Conservation (phyloP, 1,140 invertebrate genomes). For the Apis cerana region DNA sequence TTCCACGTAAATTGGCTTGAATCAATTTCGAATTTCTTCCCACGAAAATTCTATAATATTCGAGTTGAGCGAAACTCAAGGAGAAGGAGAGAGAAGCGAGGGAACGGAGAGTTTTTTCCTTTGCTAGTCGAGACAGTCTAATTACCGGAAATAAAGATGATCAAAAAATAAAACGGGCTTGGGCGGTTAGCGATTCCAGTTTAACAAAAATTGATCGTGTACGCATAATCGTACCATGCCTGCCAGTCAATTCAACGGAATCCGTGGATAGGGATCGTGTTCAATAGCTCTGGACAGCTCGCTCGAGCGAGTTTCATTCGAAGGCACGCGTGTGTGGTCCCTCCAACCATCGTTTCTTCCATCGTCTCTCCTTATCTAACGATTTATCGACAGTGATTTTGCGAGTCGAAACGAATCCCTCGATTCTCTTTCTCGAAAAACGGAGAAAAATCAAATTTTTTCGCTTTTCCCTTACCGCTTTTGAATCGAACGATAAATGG, state of each 20-base stretch:
- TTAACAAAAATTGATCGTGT: slow-evolving; percentile 41
- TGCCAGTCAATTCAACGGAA: slow-evolving; percentile 45
- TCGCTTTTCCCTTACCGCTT: too few relatives aligned
- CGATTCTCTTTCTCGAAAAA: too few relatives aligned
- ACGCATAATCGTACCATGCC: background rate
- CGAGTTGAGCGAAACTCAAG: slow-evolving; percentile 8
- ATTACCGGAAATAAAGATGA: slow-evolving; percentile 12
- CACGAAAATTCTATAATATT: slow-evolving; percentile 12
- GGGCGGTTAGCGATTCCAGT: background rate
- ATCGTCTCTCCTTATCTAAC: too few relatives aligned
- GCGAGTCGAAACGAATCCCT: too few relatives aligned
- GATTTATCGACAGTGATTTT: too few relatives aligned
- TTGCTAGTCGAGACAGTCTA: slow-evolving; percentile 9
- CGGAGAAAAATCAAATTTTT: too few relatives aligned
- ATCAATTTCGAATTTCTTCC: slow-evolving; percentile 25
- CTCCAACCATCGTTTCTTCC: too few relatives aligned
- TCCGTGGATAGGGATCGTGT: slow-evolving; percentile 50
- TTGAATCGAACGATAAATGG: too few relatives aligned
- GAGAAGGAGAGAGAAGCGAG: background rate
- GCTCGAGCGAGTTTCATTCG: slow-evolving; percentile 30
- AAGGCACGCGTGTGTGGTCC: slow-evolving; percentile 53
- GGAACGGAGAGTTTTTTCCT: background rate
- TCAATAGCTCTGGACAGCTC: slow-evolving; percentile 9
- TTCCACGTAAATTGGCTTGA: background rate
- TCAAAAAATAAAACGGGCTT: slow-evolving; percentile 21